Conservation (phyloP, 2,888 invertebrate species). For the Apomyelois bistriatella region DNA sequence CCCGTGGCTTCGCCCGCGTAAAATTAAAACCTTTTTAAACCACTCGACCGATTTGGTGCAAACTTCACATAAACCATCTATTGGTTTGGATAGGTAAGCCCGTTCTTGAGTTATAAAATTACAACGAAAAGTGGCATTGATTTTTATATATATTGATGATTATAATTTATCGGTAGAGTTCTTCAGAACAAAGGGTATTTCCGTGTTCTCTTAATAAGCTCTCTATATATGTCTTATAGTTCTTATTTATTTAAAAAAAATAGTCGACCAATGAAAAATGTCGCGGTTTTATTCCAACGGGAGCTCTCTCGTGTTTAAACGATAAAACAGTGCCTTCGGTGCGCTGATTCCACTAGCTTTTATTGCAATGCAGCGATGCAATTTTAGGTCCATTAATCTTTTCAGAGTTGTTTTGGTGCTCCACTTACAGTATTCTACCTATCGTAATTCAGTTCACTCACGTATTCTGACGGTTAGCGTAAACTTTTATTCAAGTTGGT, state of each 20-base stretch:
- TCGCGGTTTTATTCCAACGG: slow-evolving; percentile 43
- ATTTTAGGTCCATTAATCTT: slow-evolving; percentile 76
- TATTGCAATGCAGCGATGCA: slow-evolving; percentile 71
- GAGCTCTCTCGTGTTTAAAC: slow-evolving; percentile 45
- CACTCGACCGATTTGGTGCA: no score
- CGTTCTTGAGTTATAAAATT: no score
- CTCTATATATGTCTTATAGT: no score
- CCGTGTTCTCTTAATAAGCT: no score
- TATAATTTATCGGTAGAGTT: neutral
- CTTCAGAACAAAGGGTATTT: no score
- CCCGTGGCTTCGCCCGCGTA: no score
- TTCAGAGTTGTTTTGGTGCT: slow-evolving; percentile 53
- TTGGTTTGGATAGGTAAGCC: no score
- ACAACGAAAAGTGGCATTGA: no score
- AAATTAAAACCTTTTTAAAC: no score
- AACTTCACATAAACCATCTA: no score
- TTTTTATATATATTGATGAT: no score
- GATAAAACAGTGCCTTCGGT: slow-evolving; percentile 58
- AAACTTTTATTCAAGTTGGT: no score
- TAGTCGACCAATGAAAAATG: neutral
- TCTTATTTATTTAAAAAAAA: neutral
- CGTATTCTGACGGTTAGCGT: neutral
- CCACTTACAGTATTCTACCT: slow-evolving; percentile 34
- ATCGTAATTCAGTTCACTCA: slow-evolving; percentile 13
- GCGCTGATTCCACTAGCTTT: slow-evolving; percentile 49